These are phyloP conservation scores for Rhea pennata DNA, from an alignment of 2,113 vertebrate genomes.

Conservation along the genomic window DNA sequence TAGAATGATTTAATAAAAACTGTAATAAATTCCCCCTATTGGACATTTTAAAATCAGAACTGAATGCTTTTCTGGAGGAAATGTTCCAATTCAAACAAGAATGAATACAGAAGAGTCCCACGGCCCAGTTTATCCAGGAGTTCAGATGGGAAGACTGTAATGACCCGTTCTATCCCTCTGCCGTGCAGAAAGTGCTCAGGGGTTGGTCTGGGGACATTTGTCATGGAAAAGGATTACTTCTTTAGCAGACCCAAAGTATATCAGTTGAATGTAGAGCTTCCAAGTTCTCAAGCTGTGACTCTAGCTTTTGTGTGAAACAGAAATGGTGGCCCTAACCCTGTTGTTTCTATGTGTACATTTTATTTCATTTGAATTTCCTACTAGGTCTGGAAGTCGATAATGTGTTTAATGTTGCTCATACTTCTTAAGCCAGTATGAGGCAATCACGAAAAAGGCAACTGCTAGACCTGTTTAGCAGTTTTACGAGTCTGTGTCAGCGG, in stretches of 20 bases:
- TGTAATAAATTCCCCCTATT: conserved; percentile 32
- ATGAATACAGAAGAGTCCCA: not conserved
- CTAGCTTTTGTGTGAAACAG: not conserved
- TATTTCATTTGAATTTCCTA: not conserved
- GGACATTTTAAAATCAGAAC: not conserved
- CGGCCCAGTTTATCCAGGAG: not conserved
- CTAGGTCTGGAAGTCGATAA: not conserved
- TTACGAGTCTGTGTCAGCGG: not conserved
- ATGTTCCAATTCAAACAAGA: conserved; percentile 15
- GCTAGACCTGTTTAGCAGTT: not conserved
- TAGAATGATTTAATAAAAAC: conserved; percentile 50
- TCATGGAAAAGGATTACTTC: not conserved
- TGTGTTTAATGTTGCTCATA: not conserved
- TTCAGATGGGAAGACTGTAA: not conserved
- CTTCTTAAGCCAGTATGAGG: not conserved
- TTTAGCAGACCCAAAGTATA: not conserved
- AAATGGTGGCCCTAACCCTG: not conserved
- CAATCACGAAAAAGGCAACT: conserved; percentile 18
- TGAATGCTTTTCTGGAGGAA: conserved; percentile 18
- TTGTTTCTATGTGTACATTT: not conserved
- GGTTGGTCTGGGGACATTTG: not conserved
- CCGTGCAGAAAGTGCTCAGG: not conserved
- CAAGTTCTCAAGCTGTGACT: not conserved
- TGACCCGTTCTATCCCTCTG: not conserved
- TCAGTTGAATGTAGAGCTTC: not conserved